phyloP scores from a whole-genome alignment of 2,113 vertebrate species.

The Tenrec ecaudatus region DNA sequence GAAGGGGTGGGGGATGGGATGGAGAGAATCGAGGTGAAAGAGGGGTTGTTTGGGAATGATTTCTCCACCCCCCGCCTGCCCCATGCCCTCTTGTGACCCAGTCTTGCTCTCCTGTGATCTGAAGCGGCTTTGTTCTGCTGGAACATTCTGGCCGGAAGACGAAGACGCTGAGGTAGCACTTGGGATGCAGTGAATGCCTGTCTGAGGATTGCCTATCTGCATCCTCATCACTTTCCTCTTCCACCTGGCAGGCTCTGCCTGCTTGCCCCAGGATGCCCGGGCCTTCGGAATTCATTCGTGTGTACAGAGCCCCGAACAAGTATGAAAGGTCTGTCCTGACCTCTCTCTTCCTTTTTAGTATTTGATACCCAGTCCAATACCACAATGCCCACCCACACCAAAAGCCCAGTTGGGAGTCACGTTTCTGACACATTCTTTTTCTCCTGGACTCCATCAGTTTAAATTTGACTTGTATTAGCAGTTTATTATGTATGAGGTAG shows the following conservation, averaged over 20 bases:
- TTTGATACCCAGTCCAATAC: slow-evolving; percentile 43
- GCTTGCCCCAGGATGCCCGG: slow-evolving; percentile 11
- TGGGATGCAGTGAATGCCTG: slow-evolving; percentile 41
- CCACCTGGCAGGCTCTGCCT: background rate
- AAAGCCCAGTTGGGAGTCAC: slow-evolving; percentile 53
- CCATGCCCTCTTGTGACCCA: slow-evolving; percentile 12
- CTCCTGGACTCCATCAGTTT: slow-evolving; percentile 48
- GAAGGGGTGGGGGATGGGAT: slow-evolving; percentile 60
- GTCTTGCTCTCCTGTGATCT: slow-evolving; percentile 75
- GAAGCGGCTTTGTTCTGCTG: slow-evolving; percentile 81
- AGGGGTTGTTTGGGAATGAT: slow-evolving; percentile 75
- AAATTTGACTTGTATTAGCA: slow-evolving; percentile 66
- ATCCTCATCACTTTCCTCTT: slow-evolving; percentile 18
- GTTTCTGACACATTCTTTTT: slow-evolving; percentile 45
- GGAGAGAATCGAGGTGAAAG: slow-evolving; percentile 74
- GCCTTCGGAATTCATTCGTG: background rate
- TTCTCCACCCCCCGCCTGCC: slow-evolving; percentile 55
- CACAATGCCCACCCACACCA: slow-evolving; percentile 49
- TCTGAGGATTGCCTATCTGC: slow-evolving; percentile 46
- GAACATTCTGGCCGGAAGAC: slow-evolving; percentile 75
- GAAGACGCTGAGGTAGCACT: slow-evolving; percentile 71
- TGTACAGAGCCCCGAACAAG: background rate
- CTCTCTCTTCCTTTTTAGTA: background rate
- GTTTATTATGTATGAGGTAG: slow-evolving; percentile 68
- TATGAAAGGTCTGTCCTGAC: background rate